phyloP scores from a whole-genome alignment of 2,888 invertebrate genomes.

The Philaethria dido region DNA sequence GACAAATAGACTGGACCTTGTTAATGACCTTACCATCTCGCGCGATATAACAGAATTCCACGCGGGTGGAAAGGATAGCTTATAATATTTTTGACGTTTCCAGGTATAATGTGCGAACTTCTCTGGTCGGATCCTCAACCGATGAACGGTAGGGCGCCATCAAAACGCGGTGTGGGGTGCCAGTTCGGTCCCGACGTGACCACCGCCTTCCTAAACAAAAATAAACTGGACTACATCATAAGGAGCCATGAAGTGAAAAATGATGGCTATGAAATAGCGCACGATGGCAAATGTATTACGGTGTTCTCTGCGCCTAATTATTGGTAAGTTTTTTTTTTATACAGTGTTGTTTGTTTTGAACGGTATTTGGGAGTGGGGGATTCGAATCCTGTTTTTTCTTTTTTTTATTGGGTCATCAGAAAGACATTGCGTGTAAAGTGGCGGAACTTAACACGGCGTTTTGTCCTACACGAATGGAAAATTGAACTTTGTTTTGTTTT shows the following conservation, averaged over 20 bases:
- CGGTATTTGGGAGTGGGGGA: too few species aligned
- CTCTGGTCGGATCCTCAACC: slow-evolving; percentile 99
- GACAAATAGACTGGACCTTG: too few species aligned
- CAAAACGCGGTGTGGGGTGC: slow-evolving; percentile 98
- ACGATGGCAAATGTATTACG: slow-evolving; percentile 98
- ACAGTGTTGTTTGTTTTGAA: too few species aligned
- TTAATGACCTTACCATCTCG: too few species aligned
- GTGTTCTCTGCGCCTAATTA: slow-evolving; percentile 99
- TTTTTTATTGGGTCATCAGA: too few species aligned
- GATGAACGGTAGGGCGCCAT: slow-evolving; percentile 93
- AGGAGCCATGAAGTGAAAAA: slow-evolving; percentile 99
- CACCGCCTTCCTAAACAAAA: slow-evolving; percentile 90
- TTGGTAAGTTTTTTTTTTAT: slow-evolving; percentile 90
- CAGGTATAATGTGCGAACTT: slow-evolving; percentile 97
- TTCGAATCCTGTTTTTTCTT: too few species aligned
- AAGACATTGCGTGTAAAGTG: too few species aligned
- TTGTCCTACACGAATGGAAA: too few species aligned
- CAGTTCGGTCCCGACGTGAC: slow-evolving; percentile 99
- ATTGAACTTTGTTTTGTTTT: too few species aligned
- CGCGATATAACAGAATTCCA: too few species aligned
- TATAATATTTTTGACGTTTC: background rate
- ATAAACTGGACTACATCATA: slow-evolving; percentile 96
- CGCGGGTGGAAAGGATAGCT: too few species aligned
- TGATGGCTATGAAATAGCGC: slow-evolving; percentile 97
- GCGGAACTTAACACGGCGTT: too few species aligned